These are phyloP conservation scores for Crotalus tigris DNA, from an alignment of 2,113 vertebrate genomes.

Conservation along the genomic window DNA sequence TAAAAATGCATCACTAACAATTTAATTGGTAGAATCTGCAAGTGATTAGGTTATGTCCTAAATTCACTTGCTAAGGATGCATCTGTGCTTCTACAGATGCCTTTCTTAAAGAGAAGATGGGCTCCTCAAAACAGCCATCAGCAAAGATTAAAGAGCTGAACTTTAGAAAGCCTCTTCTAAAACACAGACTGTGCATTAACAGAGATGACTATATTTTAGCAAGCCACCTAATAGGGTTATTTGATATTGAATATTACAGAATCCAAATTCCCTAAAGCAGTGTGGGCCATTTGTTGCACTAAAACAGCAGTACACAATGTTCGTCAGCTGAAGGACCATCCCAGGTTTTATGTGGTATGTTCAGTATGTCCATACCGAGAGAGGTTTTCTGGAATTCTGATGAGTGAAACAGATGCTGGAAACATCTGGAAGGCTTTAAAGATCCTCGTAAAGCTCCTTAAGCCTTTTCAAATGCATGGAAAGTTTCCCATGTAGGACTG, in stretches of 20 bases:
- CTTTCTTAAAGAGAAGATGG: constrained; percentile 36
- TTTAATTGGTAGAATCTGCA: constrained; percentile 14
- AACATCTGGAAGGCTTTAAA: background rate
- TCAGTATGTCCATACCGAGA: background rate
- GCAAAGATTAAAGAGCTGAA: constrained; percentile 46
- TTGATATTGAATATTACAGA: background rate
- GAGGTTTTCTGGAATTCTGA: background rate
- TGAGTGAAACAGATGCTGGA: background rate
- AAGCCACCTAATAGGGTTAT: constrained; percentile 30
- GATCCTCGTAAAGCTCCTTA: background rate
- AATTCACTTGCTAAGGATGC: constrained; percentile 16
- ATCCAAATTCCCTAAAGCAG: background rate
- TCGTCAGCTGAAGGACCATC: background rate
- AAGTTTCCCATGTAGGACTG: background rate
- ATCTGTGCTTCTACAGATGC: constrained; percentile 22
- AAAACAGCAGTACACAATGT: background rate
- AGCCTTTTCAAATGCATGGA: background rate
- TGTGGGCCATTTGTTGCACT: background rate
- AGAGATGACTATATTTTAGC: background rate
- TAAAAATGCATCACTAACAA: background rate
- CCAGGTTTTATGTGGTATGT: background rate
- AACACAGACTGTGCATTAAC: constrained; percentile 62
- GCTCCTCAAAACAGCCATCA: constrained; percentile 15
- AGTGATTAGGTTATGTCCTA: background rate
- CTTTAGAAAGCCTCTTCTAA: constrained; percentile 2